A percentile compares a stretch with the other conserved stretches of the same genome.
Evolutionary conservation across 2,888 invertebrate genomes (phyloP).

Genomic region (Loripinus fragilis): DNA sequence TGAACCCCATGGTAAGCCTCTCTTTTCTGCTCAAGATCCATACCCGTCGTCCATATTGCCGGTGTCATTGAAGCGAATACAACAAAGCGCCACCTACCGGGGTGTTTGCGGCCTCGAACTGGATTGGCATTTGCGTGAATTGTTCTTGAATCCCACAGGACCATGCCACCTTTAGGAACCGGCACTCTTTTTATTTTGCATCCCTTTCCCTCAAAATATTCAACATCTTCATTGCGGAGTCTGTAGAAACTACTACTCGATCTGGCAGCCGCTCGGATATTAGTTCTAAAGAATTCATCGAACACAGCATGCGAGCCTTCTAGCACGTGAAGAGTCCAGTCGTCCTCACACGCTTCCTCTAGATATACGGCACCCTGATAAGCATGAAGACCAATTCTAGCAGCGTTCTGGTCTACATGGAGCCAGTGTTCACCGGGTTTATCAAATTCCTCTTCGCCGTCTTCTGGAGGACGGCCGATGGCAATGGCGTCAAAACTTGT

Average conservation of each 20-base stretch:
- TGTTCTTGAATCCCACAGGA: slow-evolving; percentile 78
- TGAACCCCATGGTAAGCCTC: slow-evolving; percentile 65
- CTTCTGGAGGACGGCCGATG: slow-evolving; percentile 78
- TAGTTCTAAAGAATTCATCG: slow-evolving; percentile 57
- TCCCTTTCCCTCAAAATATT: slow-evolving; percentile 63
- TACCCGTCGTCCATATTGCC: slow-evolving; percentile 71
- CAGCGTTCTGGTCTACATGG: slow-evolving; percentile 74
- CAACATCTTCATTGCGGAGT: slow-evolving; percentile 44
- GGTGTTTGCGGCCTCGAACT: slow-evolving; percentile 61
- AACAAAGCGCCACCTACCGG: slow-evolving; percentile 75
- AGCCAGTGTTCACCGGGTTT: slow-evolving; percentile 65
- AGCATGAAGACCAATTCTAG: slow-evolving; percentile 74
- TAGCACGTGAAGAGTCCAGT: slow-evolving; percentile 68
- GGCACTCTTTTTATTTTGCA: slow-evolving; percentile 68
- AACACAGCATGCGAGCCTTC: slow-evolving; percentile 66
- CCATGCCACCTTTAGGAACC: slow-evolving; percentile 77
- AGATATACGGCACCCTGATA: slow-evolving; percentile 75
- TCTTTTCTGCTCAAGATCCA: slow-evolving; percentile 67
- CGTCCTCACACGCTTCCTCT: slow-evolving; percentile 67
- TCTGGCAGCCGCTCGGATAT: slow-evolving; percentile 46
- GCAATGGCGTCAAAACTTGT: slow-evolving; percentile 77
- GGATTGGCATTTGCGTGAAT: slow-evolving; percentile 78
- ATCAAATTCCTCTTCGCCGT: slow-evolving; percentile 65
- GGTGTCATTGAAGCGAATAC: slow-evolving; percentile 78
- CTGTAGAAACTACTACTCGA: neutral